phyloP scores from a whole-genome alignment of 2,797 vertebrate species.

The Tokudaia tokunoshimensis region DNA sequence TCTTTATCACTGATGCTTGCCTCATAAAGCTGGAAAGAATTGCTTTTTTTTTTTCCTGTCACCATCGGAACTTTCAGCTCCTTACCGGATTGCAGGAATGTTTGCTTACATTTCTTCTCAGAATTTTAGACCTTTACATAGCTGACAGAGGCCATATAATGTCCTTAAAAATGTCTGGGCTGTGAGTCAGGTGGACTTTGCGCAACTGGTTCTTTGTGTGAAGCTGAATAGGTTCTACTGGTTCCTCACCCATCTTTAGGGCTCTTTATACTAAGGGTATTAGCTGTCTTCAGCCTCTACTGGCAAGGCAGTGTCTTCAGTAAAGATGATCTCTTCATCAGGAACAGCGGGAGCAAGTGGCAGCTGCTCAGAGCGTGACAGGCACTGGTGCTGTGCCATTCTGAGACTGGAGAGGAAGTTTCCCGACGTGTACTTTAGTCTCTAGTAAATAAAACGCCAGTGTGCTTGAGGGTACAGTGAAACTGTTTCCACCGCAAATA shows the following conservation, averaged over 20 bases:
- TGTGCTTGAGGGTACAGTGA: neutral
- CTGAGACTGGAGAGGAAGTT: neutral
- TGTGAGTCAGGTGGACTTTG: neutral
- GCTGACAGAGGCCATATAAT: neutral
- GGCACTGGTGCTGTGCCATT: neutral
- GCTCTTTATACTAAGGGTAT: neutral
- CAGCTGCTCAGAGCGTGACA: neutral
- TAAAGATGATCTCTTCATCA: conserved; percentile 1
- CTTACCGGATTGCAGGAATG: neutral
- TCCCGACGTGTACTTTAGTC: neutral
- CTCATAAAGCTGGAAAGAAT: neutral
- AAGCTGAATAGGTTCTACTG: neutral
- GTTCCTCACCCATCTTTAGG: neutral
- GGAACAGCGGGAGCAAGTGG: neutral
- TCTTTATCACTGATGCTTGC: neutral
- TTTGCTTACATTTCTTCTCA: neutral
- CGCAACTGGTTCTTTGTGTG: neutral
- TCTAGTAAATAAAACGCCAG: conserved; percentile 2
- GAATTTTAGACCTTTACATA: neutral
- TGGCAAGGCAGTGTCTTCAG: neutral
- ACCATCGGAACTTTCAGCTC: neutral
- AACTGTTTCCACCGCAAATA: neutral
- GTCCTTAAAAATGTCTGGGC: neutral
- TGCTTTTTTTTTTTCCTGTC: neutral
- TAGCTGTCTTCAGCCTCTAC: neutral